These are phyloP conservation scores for Proisotoma minuta DNA, from an alignment of 2,888 invertebrate species.

Conservation along the genomic window DNA sequence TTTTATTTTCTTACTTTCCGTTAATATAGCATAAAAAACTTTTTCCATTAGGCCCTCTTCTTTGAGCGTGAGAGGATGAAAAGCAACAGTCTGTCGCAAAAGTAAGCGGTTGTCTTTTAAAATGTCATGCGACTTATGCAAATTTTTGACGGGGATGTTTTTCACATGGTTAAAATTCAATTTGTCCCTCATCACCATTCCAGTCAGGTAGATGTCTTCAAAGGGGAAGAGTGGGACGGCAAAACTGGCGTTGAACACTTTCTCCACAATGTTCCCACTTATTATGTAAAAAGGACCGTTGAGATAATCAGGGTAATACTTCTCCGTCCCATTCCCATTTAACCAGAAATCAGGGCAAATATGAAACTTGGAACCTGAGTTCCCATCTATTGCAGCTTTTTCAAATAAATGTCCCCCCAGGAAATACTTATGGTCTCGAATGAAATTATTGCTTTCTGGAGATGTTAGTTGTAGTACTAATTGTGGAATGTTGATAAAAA, in stretches of 20 bases:
- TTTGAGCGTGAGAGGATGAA: too few relatives aligned
- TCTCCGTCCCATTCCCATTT: neutral
- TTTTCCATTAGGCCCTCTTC: too few relatives aligned
- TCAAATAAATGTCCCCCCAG: neutral
- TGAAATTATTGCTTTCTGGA: neutral
- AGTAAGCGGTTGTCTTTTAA: too few relatives aligned
- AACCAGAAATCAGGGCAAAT: neutral
- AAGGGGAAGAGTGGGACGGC: neutral
- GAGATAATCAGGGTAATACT: neutral
- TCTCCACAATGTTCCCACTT: neutral
- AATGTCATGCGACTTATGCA: too few relatives aligned
- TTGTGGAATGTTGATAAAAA: slow-evolving; percentile 15
- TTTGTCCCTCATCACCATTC: neutral
- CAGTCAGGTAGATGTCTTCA: neutral
- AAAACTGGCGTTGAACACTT: neutral
- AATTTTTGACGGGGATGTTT: too few relatives aligned
- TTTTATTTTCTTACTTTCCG: too few relatives aligned
- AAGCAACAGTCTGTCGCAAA: too few relatives aligned
- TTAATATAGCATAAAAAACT: too few relatives aligned
- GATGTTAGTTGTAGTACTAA: slow-evolving; percentile 3
- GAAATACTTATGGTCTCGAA: neutral
- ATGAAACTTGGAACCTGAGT: neutral
- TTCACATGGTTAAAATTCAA: neutral
- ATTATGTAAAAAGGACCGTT: neutral
- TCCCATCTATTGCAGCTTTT: neutral